Percentiles rank a stretch among this genome's conserved stretches.
phyloP scores from a whole-genome alignment of 2,888 invertebrate genomes.

The Dasypolia templi region DNA sequence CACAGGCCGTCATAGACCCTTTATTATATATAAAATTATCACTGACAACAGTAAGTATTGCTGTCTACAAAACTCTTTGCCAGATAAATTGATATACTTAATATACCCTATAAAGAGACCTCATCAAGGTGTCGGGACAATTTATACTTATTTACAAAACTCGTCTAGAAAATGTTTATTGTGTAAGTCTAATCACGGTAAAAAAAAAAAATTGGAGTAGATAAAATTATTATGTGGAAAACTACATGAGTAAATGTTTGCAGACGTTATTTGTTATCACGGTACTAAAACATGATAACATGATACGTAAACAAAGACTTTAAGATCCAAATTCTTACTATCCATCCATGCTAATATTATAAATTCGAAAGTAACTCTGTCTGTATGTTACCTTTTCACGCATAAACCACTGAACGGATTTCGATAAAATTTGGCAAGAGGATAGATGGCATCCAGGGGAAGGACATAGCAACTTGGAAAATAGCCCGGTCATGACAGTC shows the following conservation, averaged over 20 bases:
- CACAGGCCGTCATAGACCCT: not conserved
- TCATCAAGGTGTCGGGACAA: slow-evolving; percentile 12
- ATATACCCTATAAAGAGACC: too few relatives aligned
- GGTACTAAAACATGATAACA: slow-evolving; percentile 3
- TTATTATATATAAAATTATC: not conserved
- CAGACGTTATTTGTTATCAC: not conserved
- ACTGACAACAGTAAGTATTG: not conserved
- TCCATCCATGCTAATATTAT: not conserved
- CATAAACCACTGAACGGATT: not conserved
- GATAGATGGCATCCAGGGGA: too few relatives aligned
- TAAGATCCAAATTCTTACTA: not conserved
- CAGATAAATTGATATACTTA: too few relatives aligned
- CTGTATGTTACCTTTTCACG: not conserved
- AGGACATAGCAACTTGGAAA: too few relatives aligned
- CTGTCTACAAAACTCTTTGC: not conserved
- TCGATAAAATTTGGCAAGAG: too few relatives aligned
- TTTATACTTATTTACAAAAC: not conserved
- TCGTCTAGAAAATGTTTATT: not conserved
- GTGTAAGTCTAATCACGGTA: not conserved
- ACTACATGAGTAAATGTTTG: not conserved
- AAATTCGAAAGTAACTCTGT: not conserved
- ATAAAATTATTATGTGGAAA: slow-evolving; percentile 2
- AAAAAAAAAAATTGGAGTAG: not conserved
- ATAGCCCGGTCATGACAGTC: too few relatives aligned
- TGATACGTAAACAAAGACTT: not conserved